Evolutionary conservation across 2,797 vertebrate species (phyloP), one percentile per base, ranked within the genome.

Genomic region (Argentina silus): DNA sequence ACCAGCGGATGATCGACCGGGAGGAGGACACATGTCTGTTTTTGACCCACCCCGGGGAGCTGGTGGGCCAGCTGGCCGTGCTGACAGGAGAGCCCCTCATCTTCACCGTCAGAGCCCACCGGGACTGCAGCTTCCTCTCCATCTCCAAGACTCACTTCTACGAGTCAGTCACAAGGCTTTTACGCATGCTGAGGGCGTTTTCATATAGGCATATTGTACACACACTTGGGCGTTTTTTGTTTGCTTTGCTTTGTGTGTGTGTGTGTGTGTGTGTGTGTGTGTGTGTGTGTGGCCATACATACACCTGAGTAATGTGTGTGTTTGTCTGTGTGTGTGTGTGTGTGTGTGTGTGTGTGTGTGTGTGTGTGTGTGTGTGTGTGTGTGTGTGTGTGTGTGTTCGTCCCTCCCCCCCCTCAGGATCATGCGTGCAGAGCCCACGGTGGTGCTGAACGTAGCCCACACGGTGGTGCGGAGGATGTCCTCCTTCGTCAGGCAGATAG

Each of bases 91-190:
- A 99, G 56, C 97, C 97, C 0, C 95, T 99, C 0, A 97, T 97
- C 90, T 99, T 97, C 91, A 97, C 93, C 36, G 94, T 98, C 72
- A 93, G 93, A 65, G 96, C 96, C 67, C 95, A 96, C 45, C 90
- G 95, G 0, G 97, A 97, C 88, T 97, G 96, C 90, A 93, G 90
- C 88, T 96, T 96, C 91, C 92, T 98, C 10, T 96, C 94, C 59
- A 95, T 98, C 86, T 95, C 96, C 77, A 98, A 98, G 89, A 92
- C 95, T 9, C 94, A 97, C 85, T 98, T 99, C 87, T 99, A 99
- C 0, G 97, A 98, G 97, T 98, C 92, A 14, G 59, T n/a, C n/a
- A n/a, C n/a, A n/a, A n/a, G 81, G 95, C 81, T 1, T 55, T 53
- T 59, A 8, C 36, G n/a, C n/a, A n/a, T n/a, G n/a, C n/a, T n/a